Percentiles rank a stretch among this genome's conserved stretches.
Evolutionary conservation across 2,797 vertebrate genomes (phyloP).

Genomic region (Emys orbicularis): DNA sequence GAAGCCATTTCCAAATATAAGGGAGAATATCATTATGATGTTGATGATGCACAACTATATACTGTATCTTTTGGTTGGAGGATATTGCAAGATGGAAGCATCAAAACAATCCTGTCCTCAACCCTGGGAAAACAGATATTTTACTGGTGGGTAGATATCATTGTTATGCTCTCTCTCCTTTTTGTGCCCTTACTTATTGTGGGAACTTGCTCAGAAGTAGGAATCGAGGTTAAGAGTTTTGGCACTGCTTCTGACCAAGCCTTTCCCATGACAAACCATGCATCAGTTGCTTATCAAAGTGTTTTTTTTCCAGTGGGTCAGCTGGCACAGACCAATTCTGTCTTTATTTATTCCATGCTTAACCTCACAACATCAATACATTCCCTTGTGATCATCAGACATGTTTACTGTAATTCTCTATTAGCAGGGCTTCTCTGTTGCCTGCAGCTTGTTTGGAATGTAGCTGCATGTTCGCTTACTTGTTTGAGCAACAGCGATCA

Average conservation of each 20-base stretch:
- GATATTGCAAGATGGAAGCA: not conserved
- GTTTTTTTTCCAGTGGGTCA: fast-evolving
- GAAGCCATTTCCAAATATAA: not conserved
- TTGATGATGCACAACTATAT: not conserved
- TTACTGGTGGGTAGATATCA: not conserved
- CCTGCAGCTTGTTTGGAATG: constrained; percentile 20
- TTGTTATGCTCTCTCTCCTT: not conserved
- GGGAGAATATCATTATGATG: not conserved
- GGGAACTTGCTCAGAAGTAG: not conserved
- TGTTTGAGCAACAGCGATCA: not conserved
- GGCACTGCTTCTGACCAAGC: not conserved
- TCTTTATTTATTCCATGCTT: not conserved
- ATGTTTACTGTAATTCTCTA: constrained; percentile 1
- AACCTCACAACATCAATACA: not conserved
- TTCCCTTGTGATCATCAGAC: not conserved
- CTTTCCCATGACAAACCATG: not conserved
- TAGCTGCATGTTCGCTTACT: not conserved
- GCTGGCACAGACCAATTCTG: not conserved
- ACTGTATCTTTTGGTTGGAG: not conserved
- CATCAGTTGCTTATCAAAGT: not conserved
- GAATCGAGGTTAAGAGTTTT: not conserved
- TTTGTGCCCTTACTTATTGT: not conserved
- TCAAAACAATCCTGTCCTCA: not conserved
- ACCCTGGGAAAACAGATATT: not conserved
- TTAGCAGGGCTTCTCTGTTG: constrained; percentile 1